These are phyloP conservation scores for Poecilia picta DNA, from an alignment of 2,797 vertebrate species.

Conservation along the genomic window DNA sequence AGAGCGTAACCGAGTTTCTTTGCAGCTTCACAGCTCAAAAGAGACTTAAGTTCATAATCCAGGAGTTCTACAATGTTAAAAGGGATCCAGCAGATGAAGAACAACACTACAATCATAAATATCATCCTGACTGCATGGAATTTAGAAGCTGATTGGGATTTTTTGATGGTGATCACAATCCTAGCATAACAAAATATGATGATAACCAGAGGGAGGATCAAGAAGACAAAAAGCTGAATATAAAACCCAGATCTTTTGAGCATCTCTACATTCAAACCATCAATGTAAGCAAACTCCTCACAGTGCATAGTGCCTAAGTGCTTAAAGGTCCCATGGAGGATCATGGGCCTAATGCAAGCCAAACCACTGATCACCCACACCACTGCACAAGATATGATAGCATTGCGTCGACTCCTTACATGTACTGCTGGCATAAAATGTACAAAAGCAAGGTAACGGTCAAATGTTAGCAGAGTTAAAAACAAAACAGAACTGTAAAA, in stretches of 20 bases:
- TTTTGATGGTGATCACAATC: slow-evolving; percentile 73
- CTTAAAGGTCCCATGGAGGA: slow-evolving; percentile 34
- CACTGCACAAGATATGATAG: slow-evolving; percentile 49
- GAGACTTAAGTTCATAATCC: not conserved
- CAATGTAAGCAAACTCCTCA: slow-evolving; percentile 1
- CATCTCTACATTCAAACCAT: accelerated
- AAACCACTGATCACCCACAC: slow-evolving; percentile 78
- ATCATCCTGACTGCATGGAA: slow-evolving; percentile 80
- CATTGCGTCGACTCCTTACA: slow-evolving; percentile 68
- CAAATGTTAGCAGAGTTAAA: slow-evolving; percentile 81
- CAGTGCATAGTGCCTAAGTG: not conserved
- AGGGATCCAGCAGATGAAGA: slow-evolving; percentile 82
- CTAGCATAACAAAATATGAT: slow-evolving; percentile 79
- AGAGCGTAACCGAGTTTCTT: not conserved
- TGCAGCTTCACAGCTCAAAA: not conserved
- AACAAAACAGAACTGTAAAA: slow-evolving; percentile 84
- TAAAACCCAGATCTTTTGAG: slow-evolving; percentile 53
- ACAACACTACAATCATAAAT: slow-evolving; percentile 79
- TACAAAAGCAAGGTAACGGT: slow-evolving; percentile 81
- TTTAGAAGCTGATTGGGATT: slow-evolving; percentile 69
- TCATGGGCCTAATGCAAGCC: slow-evolving; percentile 68
- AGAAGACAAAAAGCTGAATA: slow-evolving; percentile 78
- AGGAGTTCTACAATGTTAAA: slow-evolving; percentile 73
- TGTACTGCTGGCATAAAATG: slow-evolving; percentile 62
- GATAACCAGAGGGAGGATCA: slow-evolving; percentile 74